Conservation (phyloP, 2,113 vertebrate species). For the Lepus europaeus region DNA sequence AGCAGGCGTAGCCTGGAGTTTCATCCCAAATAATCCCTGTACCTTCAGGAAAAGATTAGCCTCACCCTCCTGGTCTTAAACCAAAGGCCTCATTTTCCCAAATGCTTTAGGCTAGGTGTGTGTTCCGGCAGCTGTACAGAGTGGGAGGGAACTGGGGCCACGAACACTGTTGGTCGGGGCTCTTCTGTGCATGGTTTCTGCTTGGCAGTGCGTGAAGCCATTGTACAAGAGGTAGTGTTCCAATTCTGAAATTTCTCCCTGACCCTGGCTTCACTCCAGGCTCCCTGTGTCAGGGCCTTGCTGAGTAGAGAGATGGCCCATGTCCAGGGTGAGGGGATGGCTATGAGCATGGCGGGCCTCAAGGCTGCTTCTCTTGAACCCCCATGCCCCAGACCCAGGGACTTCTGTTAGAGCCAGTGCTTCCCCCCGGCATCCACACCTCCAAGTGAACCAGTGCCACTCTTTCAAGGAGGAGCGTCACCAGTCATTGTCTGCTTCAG, state of each 20-base stretch:
- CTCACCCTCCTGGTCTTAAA: background rate
- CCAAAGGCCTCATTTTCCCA: background rate
- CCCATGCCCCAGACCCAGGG: background rate
- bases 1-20: background rate
- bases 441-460: background rate
- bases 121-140: too few species aligned
- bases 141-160: background rate
- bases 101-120: too few species aligned
- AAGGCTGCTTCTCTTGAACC: background rate
- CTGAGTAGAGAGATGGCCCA: fast-evolving
- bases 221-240: background rate
- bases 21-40: background rate
- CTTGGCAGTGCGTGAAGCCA: background rate
- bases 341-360: fast-evolving
- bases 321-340: too few species aligned
- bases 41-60: background rate
- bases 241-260: background rate
- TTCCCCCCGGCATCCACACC: background rate
- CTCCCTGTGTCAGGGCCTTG: background rate
- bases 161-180: fast-evolving
- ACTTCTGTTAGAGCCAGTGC: background rate
- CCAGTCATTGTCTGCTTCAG: background rate
- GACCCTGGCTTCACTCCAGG: background rate
- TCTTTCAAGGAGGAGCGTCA: background rate
- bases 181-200: background rate